Evolutionary conservation across 2,888 invertebrate genomes (phyloP).

Genomic region (Polymixis lichenea): DNA sequence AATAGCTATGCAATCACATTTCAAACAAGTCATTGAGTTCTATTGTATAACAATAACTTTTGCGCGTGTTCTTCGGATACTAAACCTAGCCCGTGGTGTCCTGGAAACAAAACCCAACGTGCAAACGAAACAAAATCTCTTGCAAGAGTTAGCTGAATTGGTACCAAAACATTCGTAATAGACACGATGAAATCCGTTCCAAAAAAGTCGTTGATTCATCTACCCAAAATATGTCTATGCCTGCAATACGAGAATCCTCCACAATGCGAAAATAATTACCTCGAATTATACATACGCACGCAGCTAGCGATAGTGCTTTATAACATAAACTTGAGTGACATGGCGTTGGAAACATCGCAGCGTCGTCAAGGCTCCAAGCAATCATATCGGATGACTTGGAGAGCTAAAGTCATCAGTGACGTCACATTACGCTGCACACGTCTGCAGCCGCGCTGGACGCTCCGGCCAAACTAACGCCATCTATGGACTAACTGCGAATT

Average conservation of each 20-base stretch:
- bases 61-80: constrained; percentile 5
- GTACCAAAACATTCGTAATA: neutral
- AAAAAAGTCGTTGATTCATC: constrained; percentile 22
- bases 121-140: neutral
- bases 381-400: constrained; percentile 59
- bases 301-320: constrained; percentile 4
- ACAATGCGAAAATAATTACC: constrained; percentile 11
- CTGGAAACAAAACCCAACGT: neutral
- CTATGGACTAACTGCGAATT: constrained; percentile 20
- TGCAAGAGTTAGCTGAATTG: neutral
- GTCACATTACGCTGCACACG: constrained; percentile 43
- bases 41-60: constrained; percentile 31
- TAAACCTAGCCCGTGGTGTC: neutral
- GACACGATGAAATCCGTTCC: neutral
- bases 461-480: constrained; percentile 13
- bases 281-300: constrained; percentile 12
- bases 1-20: constrained; percentile 31
- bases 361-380: constrained; percentile 49
- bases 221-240: constrained; percentile 3
- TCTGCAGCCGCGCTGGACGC: constrained; percentile 14
- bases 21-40: constrained; percentile 40
- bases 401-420: constrained; percentile 52
- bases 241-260: neutral
- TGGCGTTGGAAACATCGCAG: constrained; percentile 37
- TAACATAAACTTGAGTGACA: constrained; percentile 14